A percentile compares a stretch with the other conserved stretches of the same genome.
Evolutionary conservation across 2,888 invertebrate species (phyloP).

Genomic region (Drosophila gaucha): DNA sequence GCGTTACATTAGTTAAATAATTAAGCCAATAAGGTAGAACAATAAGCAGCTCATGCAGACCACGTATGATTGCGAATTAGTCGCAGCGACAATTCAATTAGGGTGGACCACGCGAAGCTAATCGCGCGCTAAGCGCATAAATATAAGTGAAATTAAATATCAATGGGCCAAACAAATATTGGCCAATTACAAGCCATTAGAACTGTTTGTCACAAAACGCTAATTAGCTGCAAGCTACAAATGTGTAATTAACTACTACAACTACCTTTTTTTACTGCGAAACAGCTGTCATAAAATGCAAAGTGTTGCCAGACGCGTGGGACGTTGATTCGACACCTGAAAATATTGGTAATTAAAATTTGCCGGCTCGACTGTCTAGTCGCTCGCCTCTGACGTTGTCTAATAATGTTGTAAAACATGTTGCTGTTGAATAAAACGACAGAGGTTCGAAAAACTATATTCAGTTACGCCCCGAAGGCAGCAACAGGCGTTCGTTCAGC

Average conservation of each 20-base stretch:
- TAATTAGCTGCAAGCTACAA: constrained; percentile 56
- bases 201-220: constrained; percentile 62
- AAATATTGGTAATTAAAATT: constrained; percentile 78
- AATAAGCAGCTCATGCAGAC: constrained; percentile 9
- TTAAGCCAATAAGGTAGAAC: constrained; percentile 13
- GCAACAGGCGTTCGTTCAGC: constrained; percentile 41
- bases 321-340: constrained; percentile 70
- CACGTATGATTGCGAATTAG: constrained; percentile 22
- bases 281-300: constrained; percentile 62
- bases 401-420: constrained; percentile 79
- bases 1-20: constrained; percentile 14
- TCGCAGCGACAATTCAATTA: constrained; percentile 47
- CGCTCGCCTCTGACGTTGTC: constrained; percentile 47
- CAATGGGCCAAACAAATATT: constrained; percentile 60
- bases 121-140: constrained; percentile 47
- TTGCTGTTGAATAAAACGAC: constrained; percentile 67
- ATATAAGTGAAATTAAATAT: constrained; percentile 69
- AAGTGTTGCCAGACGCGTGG: constrained; percentile 66
- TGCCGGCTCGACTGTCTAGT: constrained; percentile 37
- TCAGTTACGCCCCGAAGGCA: constrained; percentile 62
- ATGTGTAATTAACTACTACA: constrained; percentile 49
- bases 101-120: constrained; percentile 15
- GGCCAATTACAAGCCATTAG: constrained; percentile 73
- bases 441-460: constrained; percentile 36
- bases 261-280: constrained; percentile 33